Evolutionary conservation across 2,113 vertebrate genomes (phyloP).

Genomic region (Puma concolor): DNA sequence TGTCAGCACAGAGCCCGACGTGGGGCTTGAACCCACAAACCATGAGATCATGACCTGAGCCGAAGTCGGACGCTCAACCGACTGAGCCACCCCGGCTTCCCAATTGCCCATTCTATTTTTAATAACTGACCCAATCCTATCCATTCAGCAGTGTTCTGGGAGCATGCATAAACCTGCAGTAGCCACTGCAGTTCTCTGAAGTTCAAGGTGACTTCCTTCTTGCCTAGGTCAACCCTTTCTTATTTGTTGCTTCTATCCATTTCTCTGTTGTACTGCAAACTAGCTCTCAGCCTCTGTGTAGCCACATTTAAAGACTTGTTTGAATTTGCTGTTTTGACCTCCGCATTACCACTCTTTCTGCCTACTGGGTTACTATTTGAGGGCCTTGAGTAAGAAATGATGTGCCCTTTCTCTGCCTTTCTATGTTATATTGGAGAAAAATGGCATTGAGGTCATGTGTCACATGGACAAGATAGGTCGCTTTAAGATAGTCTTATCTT

Average conservation of each 20-base stretch:
- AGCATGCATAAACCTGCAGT: neutral
- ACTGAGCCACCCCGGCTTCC: too few relatives aligned
- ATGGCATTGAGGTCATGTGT: neutral
- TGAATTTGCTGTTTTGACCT: neutral
- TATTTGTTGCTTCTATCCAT: neutral
- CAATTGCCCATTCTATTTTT: neutral
- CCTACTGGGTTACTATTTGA: neutral
- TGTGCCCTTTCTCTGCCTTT: neutral
- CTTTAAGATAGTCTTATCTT: neutral
- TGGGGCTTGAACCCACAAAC: too few relatives aligned
- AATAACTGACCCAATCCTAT: neutral
- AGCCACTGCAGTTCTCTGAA: neutral
- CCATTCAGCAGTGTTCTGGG: neutral
- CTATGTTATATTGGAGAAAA: neutral
- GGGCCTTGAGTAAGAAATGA: neutral
- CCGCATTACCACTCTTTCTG: neutral
- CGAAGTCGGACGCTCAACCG: too few relatives aligned
- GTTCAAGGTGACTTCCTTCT: neutral
- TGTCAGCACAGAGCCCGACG: too few relatives aligned
- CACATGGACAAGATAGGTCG: neutral
- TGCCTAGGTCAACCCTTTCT: neutral
- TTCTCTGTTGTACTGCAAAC: neutral
- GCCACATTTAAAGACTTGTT: neutral
- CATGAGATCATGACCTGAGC: too few relatives aligned
- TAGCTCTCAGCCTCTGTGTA: neutral